Evolutionary conservation across 2,888 invertebrate genomes (phyloP), one percentile per base, ranked within the genome.

Genomic region (Ophraella communa): DNA sequence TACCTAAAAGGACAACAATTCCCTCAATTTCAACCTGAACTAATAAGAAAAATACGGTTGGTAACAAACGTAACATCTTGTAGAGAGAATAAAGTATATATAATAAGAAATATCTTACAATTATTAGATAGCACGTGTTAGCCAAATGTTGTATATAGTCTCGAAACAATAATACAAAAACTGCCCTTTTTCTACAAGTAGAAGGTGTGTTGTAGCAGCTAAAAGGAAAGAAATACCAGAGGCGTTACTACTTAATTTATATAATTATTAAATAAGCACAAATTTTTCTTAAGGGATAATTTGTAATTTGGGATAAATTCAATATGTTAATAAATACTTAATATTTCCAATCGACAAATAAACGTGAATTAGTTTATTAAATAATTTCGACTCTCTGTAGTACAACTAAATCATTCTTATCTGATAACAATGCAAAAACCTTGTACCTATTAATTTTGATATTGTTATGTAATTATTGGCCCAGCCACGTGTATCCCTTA

Each of bases 91-190:
- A 68, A 69, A 69, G 64, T 65, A 49, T 65, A n/a, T n/a, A 63
- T 62, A 65, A 63, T 67, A 65, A 67, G 62, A 69, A 71, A 68
- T 65, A 69, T 68, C 63, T 62, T 63, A 69, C 68, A 70, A 71
- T 71, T 66, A 68, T 65, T 54, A 44, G 60, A 65, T 65, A 65
- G 73, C 73, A 74, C 73, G 73, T 74, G 74, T 72, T 71, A 71
- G 71, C 74, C 74, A 74, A 74, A 74, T 74, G 74, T 73, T 73
- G 64, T 66, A 57, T 64, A 62, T 56, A 63, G 67, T 61, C n/a
- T n/a, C 67, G 67, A 71, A 71, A 66, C 68, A 64, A 71, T 67
- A 71, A 74, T 73, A 71, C 69, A 74, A 74, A 73, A 74, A 73
- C 66, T 70, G 67, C 58, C 65, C 68, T 62, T n/a, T n/a, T n/a